phyloP scores from a whole-genome alignment of 2,797 vertebrate species.

The Enteromius fasciolatus region DNA sequence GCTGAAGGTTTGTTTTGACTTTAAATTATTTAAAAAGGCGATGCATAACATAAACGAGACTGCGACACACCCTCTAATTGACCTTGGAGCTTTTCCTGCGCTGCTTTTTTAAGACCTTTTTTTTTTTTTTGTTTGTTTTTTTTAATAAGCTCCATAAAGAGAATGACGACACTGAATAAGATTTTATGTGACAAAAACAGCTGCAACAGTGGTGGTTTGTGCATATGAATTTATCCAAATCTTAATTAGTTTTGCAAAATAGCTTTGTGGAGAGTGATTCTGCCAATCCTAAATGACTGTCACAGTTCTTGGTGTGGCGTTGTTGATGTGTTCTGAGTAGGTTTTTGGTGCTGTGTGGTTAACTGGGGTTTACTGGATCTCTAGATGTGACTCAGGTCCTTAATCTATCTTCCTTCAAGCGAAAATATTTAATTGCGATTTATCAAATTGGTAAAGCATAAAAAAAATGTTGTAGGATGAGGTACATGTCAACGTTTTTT shows the following conservation, averaged over 20 bases:
- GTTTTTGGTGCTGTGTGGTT: neutral
- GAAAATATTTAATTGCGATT: neutral
- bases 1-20: constrained; percentile 1
- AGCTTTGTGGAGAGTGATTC: neutral
- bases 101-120: constrained; percentile 16
- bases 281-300: neutral
- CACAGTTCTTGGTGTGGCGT: neutral
- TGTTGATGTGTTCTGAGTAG: neutral
- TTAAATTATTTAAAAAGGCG: neutral
- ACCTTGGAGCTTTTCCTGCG: constrained; percentile 34
- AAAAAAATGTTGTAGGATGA: neutral
- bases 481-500: neutral
- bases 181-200: neutral
- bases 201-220: neutral
- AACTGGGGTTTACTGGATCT: neutral
- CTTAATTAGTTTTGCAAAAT: neutral
- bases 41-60: constrained; percentile 2
- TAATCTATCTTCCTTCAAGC: neutral
- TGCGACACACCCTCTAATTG: constrained; percentile 21
- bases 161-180: neutral
- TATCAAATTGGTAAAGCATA: neutral
- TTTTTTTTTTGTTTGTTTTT: neutral
- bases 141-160: constrained; percentile 2
- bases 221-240: neutral
- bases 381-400: neutral